These are phyloP conservation scores for Drosophila subobscura DNA, from an alignment of 1,140 invertebrate genomes.

Conservation along the genomic window DNA sequence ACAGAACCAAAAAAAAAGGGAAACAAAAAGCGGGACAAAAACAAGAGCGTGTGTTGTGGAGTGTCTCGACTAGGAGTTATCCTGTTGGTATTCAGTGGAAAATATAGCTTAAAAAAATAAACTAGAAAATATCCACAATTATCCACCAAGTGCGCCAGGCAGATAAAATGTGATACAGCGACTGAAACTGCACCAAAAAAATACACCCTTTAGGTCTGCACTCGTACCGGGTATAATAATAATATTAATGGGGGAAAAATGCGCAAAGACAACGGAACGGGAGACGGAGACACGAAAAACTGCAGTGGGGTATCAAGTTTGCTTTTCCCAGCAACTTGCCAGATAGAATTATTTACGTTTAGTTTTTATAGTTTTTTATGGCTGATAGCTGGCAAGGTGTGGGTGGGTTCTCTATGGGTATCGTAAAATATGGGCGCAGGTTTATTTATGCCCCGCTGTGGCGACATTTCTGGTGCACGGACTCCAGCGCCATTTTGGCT, in stretches of 20 bases:
- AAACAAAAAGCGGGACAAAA: conserved; percentile 38
- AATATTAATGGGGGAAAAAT: conserved; percentile 80
- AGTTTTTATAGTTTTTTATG: conserved; percentile 81
- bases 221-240: conserved; percentile 41
- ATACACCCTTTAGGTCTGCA: no score
- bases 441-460: conserved; percentile 70
- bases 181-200: no score
- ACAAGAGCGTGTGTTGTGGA: no score
- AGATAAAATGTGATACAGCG: no score
- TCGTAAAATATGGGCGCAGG: conserved; percentile 80
- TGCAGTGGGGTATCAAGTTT: conserved; percentile 41
- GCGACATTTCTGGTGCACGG: conserved; percentile 56
- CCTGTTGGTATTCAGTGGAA: no score
- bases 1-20: conserved; percentile 23
- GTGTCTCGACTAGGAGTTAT: no score
- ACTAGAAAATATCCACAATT: no score
- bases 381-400: neutral
- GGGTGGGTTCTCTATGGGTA: conserved; percentile 39
- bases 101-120: no score
- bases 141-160: no score
- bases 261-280: conserved; percentile 39
- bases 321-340: conserved; percentile 53
- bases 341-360: conserved; percentile 80
- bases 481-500: conserved; percentile 1
- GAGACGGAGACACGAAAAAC: neutral